These are phyloP conservation scores for Sycophila sp. DNA, from an alignment of 1,140 invertebrate species.

Conservation along the genomic window DNA sequence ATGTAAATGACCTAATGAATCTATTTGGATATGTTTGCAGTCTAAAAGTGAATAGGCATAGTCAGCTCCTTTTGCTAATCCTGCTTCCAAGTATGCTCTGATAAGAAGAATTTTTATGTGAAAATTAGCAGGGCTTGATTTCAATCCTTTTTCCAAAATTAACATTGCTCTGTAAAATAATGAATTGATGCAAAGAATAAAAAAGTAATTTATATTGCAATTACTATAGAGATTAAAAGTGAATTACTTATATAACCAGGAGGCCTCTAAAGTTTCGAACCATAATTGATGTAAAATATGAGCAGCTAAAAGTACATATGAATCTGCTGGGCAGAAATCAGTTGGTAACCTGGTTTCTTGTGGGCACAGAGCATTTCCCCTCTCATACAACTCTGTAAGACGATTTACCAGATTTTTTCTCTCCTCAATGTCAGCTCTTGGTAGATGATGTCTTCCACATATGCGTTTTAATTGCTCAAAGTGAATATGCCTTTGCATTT, in stretches of 20 bases:
- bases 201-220: too few species aligned
- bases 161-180: slow-evolving; percentile 56
- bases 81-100: slow-evolving; percentile 68
- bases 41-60: slow-evolving; percentile 72
- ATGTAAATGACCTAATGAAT: slow-evolving; percentile 89
- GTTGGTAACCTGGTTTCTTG: slow-evolving; percentile 67
- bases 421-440: slow-evolving; percentile 50
- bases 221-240: too few species aligned
- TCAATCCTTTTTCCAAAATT: slow-evolving; percentile 67
- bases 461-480: slow-evolving; percentile 75
- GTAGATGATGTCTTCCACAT: slow-evolving; percentile 71
- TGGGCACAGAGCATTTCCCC: slow-evolving; percentile 58
- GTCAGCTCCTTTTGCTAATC: slow-evolving; percentile 61
- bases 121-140: slow-evolving; percentile 72
- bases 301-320: slow-evolving; percentile 80
- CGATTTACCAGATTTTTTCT: slow-evolving; percentile 54
- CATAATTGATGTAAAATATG: slow-evolving; percentile 80
- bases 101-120: slow-evolving; percentile 72
- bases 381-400: slow-evolving; percentile 58
- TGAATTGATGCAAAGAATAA: too few species aligned
- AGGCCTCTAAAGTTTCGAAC: slow-evolving; percentile 68
- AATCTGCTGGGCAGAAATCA: slow-evolving; percentile 76
- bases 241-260: slow-evolving; percentile 68
- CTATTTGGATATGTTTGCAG: slow-evolving; percentile 93
- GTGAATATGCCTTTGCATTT: slow-evolving; percentile 80